Base-by-base conservation (phyloP, 1,140 invertebrate species). In the Drosophila auraria region DNA sequence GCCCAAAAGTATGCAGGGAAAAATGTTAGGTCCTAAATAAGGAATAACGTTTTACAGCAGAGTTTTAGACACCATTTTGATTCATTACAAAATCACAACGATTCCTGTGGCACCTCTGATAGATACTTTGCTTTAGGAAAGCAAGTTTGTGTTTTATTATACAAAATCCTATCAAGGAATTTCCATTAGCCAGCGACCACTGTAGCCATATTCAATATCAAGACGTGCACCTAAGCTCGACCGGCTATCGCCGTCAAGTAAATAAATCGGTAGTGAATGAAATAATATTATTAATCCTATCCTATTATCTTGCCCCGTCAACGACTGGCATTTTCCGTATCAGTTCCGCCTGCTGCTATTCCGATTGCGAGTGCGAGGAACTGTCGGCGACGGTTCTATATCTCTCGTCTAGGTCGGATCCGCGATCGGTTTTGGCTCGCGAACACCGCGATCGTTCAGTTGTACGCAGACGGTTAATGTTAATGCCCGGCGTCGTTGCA, bases 391-490 rank as follows among this genome's bases (percentile, higher is more conserved):
- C 23, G 33, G 5, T 44, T 61, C 68, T 72, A 70, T 71, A 72
- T 61, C 59, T 57, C 23, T 79, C 68, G 66, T 72, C 59, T 79
- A 72, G 77, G 76, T 89, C 83, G 51, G 77, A 33, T 65, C 59
- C 59, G 56, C 59, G 56, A 63, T 78, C 58, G 59, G 45, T 38
- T 42, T 62, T 56, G 72, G 77, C 65, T 73, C 80, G 77, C 50
- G 68, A 63, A 51, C 66, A 45, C 69, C 80, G 77, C 50, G 68
- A 60, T 73, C 68, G 54, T 77, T 87, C 63, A 87, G 84, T 89
- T 87, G 72, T 60, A 76, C 60, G 74, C 56, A 58, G 50, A 79
- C 82, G 83, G 80, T 83, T 87, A 89, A 80, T 89, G 84, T 80
- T 80, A 87, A 87, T 87, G 83, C 83, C 81, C 77, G 59, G 54